These are phyloP conservation scores for Macrotus californicus DNA, from an alignment of 2,113 vertebrate species.

Conservation along the genomic window DNA sequence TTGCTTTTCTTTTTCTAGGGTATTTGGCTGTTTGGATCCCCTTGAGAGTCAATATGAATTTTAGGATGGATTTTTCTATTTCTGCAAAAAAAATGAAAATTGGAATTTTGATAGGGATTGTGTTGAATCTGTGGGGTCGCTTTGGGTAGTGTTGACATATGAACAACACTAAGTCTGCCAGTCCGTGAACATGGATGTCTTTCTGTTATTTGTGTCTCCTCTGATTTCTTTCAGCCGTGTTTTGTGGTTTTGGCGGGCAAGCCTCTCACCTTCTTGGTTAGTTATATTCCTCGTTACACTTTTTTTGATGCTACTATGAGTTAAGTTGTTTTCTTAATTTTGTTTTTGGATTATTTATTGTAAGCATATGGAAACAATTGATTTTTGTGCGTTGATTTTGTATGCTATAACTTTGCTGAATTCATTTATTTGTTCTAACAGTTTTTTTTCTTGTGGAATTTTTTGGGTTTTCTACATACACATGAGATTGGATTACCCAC, in stretches of 20 bases:
- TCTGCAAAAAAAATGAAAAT: not conserved
- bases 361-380: not conserved
- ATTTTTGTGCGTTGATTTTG: not conserved
- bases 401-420: not conserved
- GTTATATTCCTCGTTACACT: not conserved
- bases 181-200: not conserved
- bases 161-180: not conserved
- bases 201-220: not conserved
- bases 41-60: not conserved
- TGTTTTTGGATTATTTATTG: not conserved
- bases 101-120: not conserved
- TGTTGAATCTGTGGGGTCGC: not conserved
- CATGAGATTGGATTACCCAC: not conserved
- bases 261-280: not conserved
- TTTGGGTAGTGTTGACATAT: not conserved
- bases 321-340: slow-evolving; percentile 5
- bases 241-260: not conserved
- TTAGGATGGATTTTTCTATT: not conserved
- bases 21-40: not conserved
- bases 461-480: not conserved
- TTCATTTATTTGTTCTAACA: not conserved
- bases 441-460: not conserved
- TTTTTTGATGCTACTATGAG: not conserved
- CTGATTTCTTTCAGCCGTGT: not conserved
- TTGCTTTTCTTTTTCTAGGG: not conserved